These are phyloP conservation scores for Venustaconcha ellipsiformis DNA, from an alignment of 1,140 invertebrate genomes.

Conservation along the genomic window DNA sequence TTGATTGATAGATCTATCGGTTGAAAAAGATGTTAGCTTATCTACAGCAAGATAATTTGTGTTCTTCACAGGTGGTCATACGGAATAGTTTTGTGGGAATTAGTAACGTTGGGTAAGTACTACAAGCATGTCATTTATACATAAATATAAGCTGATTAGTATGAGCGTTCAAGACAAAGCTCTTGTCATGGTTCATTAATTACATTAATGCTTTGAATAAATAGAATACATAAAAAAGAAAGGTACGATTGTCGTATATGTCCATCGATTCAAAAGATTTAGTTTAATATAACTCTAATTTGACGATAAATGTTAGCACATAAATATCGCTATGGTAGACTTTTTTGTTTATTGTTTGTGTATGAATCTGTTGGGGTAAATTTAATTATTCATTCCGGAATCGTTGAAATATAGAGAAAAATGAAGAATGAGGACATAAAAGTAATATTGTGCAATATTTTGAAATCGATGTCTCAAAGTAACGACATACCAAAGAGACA, in stretches of 20 bases:
- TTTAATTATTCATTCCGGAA: too few relatives aligned
- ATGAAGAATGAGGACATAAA: background rate
- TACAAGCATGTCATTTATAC: constrained; percentile 2
- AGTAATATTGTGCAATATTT: background rate
- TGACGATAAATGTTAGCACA: too few relatives aligned
- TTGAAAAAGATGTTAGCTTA: too few relatives aligned
- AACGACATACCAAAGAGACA: background rate
- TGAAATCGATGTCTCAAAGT: background rate
- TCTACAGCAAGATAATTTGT: background rate
- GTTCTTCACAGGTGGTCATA: constrained; percentile 63
- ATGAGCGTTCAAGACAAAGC: background rate
- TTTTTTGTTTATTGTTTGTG: too few relatives aligned
- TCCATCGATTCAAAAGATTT: too few relatives aligned
- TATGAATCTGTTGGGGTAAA: too few relatives aligned
- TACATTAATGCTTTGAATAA: background rate
- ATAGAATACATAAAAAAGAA: background rate
- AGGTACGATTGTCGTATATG: too few relatives aligned
- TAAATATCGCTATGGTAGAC: too few relatives aligned
- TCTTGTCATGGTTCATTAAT: background rate
- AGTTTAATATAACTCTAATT: too few relatives aligned
- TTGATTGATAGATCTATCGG: too few relatives aligned
- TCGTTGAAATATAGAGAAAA: too few relatives aligned
- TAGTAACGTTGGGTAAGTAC: constrained; percentile 59
- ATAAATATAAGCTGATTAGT: background rate
- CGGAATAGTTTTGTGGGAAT: constrained; percentile 66